These are phyloP conservation scores for Sturmia bella DNA, from an alignment of 2,888 invertebrate genomes.

Conservation along the genomic window DNA sequence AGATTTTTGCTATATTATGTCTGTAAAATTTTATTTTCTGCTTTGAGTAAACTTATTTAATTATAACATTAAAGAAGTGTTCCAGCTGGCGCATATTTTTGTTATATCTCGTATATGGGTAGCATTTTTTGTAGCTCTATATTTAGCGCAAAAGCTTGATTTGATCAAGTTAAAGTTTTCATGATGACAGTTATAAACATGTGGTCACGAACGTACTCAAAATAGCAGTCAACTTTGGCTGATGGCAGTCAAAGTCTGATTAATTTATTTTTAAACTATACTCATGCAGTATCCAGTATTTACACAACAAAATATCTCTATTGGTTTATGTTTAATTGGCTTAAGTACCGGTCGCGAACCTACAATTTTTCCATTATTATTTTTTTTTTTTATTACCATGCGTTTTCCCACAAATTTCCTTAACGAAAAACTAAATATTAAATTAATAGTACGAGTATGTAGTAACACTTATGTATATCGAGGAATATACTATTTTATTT, in stretches of 20 bases:
- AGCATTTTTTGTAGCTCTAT: too few species aligned
- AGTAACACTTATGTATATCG: neutral
- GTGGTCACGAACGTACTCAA: neutral
- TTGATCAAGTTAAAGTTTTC: neutral
- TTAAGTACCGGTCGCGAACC: slow-evolving; percentile 7
- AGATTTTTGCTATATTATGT: too few species aligned
- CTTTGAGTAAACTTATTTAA: too few species aligned
- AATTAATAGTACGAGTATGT: too few species aligned
- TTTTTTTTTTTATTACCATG: too few species aligned
- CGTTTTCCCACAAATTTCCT: too few species aligned
- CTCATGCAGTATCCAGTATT: neutral
- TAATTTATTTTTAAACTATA: slow-evolving; percentile 2
- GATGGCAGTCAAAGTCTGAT: neutral
- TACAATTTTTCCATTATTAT: neutral
- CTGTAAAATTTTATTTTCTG: too few species aligned
- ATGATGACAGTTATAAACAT: neutral
- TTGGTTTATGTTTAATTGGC: slow-evolving; percentile 6
- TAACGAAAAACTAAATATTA: too few species aligned
- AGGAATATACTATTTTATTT: neutral
- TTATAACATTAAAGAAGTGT: too few species aligned
- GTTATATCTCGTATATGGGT: too few species aligned
- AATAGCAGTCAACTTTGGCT: neutral
- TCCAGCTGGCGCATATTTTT: too few species aligned
- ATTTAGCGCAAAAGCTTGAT: neutral
- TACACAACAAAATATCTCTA: neutral